Percentiles rank a stretch among this genome's conserved stretches.
These are phyloP conservation scores for Sarcophaga caerulescens DNA, from an alignment of 2,888 invertebrate genomes.

Conservation along the genomic window DNA sequence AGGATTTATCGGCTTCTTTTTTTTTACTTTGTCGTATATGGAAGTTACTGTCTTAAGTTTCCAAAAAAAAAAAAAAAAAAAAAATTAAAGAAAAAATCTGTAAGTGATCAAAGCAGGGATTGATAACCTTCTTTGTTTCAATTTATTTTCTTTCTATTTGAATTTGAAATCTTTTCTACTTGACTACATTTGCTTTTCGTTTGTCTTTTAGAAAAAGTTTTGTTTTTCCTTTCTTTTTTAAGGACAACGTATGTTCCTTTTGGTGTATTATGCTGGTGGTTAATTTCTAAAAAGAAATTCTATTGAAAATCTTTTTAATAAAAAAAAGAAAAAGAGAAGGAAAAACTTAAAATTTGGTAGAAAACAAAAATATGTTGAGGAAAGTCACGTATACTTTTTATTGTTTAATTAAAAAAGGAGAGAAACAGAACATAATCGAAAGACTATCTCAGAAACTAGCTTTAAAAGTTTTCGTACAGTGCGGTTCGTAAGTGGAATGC, in stretches of 20 bases:
- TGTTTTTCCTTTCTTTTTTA: too few species aligned
- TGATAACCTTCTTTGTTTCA: slow-evolving; percentile 52
- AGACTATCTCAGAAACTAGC: background rate
- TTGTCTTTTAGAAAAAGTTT: background rate
- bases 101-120: slow-evolving; percentile 56
- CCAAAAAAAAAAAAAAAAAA: background rate
- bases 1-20: background rate
- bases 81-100: slow-evolving; percentile 49
- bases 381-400: background rate
- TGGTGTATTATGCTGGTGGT: slow-evolving; percentile 63
- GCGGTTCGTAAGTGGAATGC: too few species aligned
- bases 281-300: slow-evolving; percentile 42
- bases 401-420: background rate
- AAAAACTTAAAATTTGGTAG: too few species aligned
- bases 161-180: slow-evolving; percentile 22
- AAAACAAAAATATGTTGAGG: too few species aligned
- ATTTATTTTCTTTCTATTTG: slow-evolving; percentile 17
- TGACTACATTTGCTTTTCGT: background rate
- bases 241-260: slow-evolving; percentile 28
- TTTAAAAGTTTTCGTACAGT: too few species aligned
- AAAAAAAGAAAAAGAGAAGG: too few species aligned
- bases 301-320: background rate
- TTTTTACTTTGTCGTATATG: background rate
- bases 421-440: background rate
- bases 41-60: background rate